Evolutionary conservation across 2,888 invertebrate genomes (phyloP).

Genomic region (Siphlonurus alternatus): DNA sequence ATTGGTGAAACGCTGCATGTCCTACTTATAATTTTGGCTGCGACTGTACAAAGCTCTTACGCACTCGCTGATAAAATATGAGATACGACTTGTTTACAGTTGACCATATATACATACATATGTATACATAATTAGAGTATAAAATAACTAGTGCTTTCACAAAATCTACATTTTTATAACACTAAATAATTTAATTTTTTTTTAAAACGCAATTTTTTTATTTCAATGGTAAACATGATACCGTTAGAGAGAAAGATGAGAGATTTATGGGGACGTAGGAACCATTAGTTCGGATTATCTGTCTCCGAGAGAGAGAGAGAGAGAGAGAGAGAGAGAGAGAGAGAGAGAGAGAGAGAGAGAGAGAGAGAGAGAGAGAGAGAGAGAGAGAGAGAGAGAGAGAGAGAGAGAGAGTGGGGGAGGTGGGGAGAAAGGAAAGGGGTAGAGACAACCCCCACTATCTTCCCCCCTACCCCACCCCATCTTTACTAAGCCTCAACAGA

Average conservation of each 20-base stretch:
- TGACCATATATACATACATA: no score
- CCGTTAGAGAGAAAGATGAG: not conserved
- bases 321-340: constrained; percentile 4
- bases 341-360: constrained; percentile 1
- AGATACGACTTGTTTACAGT: no score
- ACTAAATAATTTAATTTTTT: no score
- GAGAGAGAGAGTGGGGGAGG: not conserved
- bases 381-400: not conserved
- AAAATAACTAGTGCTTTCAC: no score
- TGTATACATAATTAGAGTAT: no score
- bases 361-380: constrained; percentile 3
- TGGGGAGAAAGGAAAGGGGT: not conserved
- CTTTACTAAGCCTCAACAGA: not conserved
- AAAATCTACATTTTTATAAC: no score
- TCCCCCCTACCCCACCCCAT: not conserved
- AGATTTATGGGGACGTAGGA: not conserved
- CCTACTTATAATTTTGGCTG: no score
- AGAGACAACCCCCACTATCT: not conserved
- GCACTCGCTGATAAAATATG: no score
- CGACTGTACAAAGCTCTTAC: no score
- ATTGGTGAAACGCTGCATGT: no score
- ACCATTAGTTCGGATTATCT: constrained; percentile 9
- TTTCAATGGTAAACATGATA: not conserved
- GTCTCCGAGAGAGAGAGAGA: constrained; percentile 1
- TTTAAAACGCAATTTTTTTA: no score